Evolutionary conservation across 2,113 vertebrate genomes (phyloP).

Genomic region (Lethenteron camtschaticum): DNA sequence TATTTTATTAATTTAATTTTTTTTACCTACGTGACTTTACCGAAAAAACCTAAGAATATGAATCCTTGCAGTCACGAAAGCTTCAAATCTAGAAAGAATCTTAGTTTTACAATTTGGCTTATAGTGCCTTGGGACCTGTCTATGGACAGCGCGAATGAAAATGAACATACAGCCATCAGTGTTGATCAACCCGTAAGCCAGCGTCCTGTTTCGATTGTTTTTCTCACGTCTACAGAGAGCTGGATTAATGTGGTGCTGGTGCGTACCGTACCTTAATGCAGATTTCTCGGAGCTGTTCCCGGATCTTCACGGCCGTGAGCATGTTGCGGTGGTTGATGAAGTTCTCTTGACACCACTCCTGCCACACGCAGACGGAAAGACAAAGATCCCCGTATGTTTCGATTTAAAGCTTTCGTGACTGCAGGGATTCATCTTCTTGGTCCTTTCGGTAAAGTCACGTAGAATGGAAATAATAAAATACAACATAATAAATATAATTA

Average conservation of each 20-base stretch:
- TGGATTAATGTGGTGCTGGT: conserved; percentile 12
- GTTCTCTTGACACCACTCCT: conserved; percentile 93
- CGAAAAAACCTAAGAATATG: too few relatives aligned
- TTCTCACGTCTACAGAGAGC: background rate
- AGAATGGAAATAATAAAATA: too few relatives aligned
- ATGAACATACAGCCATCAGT: too few relatives aligned
- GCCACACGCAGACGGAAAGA: conserved; percentile 6
- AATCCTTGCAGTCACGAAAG: too few relatives aligned
- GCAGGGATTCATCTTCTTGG: too few relatives aligned
- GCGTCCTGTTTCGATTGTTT: too few relatives aligned
- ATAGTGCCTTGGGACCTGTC: background rate
- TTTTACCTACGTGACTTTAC: too few relatives aligned
- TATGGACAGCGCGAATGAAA: background rate
- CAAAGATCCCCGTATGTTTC: background rate
- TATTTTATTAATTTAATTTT: too few relatives aligned
- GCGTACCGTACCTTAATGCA: conserved; percentile 63
- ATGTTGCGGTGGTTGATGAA: conserved; percentile 82
- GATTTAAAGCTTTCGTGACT: too few relatives aligned
- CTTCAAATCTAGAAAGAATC: background rate
- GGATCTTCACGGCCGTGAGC: conserved; percentile 53
- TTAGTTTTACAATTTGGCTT: background rate
- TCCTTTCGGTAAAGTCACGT: too few relatives aligned
- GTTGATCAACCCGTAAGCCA: too few relatives aligned
- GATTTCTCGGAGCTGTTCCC: conserved; percentile 65
- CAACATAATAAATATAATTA: too few relatives aligned